phyloP scores from a whole-genome alignment of 2,113 vertebrate species.

The Eira barbara region DNA sequence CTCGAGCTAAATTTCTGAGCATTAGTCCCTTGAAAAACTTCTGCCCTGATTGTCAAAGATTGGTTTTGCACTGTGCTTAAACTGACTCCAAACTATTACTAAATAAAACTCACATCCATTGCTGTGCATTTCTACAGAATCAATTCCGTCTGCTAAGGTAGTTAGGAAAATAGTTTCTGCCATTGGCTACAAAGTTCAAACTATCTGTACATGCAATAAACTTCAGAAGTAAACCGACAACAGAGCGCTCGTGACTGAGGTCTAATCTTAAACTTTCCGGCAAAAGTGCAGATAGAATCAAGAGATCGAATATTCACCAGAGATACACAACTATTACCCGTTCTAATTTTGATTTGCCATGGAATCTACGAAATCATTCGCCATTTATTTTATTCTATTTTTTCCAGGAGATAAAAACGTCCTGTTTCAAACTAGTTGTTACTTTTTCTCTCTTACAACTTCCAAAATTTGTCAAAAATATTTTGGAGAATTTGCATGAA shows the following conservation, averaged over 20 bases:
- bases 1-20: neutral
- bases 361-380: neutral
- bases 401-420: neutral
- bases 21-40: neutral
- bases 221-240: neutral
- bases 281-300: neutral
- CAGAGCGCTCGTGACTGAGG: neutral
- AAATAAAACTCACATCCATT: neutral
- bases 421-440: neutral
- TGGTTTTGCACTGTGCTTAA: neutral
- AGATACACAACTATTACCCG: neutral
- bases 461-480: neutral
- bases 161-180: neutral
- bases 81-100: neutral
- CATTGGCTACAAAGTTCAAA: neutral
- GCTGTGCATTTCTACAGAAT: slow-evolving; percentile 12
- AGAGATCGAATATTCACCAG: neutral
- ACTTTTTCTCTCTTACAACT: neutral
- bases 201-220: neutral
- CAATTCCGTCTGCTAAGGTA: neutral
- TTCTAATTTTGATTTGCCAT: neutral
- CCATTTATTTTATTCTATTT: neutral
- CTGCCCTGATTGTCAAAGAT: neutral
- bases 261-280: neutral
- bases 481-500: neutral